These are phyloP conservation scores for Cephus sareptanus DNA, from an alignment of 2,888 invertebrate genomes.

Conservation along the genomic window DNA sequence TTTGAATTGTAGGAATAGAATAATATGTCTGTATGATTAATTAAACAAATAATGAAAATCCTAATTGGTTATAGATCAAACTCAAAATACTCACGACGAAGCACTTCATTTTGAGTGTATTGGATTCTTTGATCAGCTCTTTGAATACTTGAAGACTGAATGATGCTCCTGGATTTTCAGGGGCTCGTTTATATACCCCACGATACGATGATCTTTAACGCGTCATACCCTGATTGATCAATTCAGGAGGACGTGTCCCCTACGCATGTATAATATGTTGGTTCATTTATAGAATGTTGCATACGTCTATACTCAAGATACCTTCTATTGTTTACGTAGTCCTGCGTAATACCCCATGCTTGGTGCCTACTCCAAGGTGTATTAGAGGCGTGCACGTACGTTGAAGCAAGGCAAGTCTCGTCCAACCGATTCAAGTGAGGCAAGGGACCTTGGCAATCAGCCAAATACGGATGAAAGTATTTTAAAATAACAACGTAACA, in stretches of 20 bases:
- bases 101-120: slow-evolving; percentile 51
- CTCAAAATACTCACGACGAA: slow-evolving; percentile 48
- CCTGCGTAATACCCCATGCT: not conserved
- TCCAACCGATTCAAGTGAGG: slow-evolving; percentile 23
- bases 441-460: slow-evolving; percentile 56
- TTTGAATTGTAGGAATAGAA: not conserved
- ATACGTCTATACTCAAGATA: not conserved
- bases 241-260: slow-evolving; percentile 42
- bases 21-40: not conserved
- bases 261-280: not conserved
- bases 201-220: slow-evolving; percentile 37
- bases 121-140: slow-evolving; percentile 34
- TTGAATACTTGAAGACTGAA: slow-evolving; percentile 43
- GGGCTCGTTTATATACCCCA: slow-evolving; percentile 54
- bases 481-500: slow-evolving; percentile 46
- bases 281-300: not conserved
- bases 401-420: not conserved
- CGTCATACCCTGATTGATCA: slow-evolving; percentile 51
- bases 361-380: slow-evolving; percentile 4
- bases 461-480: slow-evolving; percentile 56
- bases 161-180: slow-evolving; percentile 50
- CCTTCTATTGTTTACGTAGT: slow-evolving; percentile 34
- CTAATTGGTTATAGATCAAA: not conserved
- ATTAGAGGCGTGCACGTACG: slow-evolving; percentile 17
- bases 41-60: not conserved